Conservation (phyloP, 1,140 invertebrate species). For the Ooceraea biroi region DNA sequence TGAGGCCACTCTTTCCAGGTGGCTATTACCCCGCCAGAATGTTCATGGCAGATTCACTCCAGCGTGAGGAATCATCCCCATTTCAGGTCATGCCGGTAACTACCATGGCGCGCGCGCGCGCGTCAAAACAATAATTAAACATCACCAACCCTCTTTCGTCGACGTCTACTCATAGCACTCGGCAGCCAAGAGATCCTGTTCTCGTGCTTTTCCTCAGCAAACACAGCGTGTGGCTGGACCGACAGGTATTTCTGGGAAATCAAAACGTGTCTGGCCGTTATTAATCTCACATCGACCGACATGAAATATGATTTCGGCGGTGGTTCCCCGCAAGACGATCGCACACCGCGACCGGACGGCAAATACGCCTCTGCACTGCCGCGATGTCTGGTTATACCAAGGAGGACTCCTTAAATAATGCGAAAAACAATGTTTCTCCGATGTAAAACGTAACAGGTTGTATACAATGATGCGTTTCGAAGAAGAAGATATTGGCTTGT, state of each 20-base stretch:
- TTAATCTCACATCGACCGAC: slow-evolving; percentile 74
- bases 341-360: neutral
- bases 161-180: slow-evolving; percentile 35
- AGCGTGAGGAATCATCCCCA: slow-evolving; percentile 73
- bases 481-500: slow-evolving; percentile 54
- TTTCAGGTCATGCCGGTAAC: slow-evolving; percentile 3
- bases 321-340: too few species aligned
- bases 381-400: neutral
- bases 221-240: slow-evolving; percentile 42
- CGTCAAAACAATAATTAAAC: slow-evolving; percentile 65
- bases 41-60: slow-evolving; percentile 77
- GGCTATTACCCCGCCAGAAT: slow-evolving; percentile 62
- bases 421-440: slow-evolving; percentile 66
- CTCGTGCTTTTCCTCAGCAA: slow-evolving; percentile 56
- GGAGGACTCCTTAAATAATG: slow-evolving; percentile 50
- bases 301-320: slow-evolving; percentile 74
- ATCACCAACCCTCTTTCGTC: slow-evolving; percentile 45
- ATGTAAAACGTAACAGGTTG: slow-evolving; percentile 73
- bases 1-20: slow-evolving; percentile 52
- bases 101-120: neutral
- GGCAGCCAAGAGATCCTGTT: slow-evolving; percentile 15
- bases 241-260: slow-evolving; percentile 75
- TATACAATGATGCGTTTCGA: slow-evolving; percentile 63
- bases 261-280: slow-evolving; percentile 74
- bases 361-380: neutral